phyloP scores from a whole-genome alignment of 2,888 invertebrate genomes.

The Drosophila anceps region DNA sequence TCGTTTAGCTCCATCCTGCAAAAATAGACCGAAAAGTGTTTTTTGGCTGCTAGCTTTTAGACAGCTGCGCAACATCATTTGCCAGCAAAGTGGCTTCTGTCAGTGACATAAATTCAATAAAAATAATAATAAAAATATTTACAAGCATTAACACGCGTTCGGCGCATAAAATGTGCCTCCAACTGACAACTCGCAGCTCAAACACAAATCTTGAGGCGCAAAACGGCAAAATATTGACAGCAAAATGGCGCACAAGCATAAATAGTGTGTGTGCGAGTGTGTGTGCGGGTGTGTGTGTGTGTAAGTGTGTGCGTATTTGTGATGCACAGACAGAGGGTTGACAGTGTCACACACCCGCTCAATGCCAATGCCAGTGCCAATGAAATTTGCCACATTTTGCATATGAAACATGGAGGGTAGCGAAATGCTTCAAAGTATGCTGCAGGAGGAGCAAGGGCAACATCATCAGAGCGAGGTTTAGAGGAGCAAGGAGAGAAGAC shows the following conservation, averaged over 20 bases:
- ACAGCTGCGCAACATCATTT: conserved; percentile 42
- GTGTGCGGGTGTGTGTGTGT: neutral
- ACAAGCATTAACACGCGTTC: conserved; percentile 81
- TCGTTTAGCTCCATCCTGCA: conserved; percentile 20
- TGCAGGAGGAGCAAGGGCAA: conserved; percentile 1
- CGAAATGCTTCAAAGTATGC: conserved; percentile 28
- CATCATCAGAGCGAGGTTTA: conserved; percentile 24
- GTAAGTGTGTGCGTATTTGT: neutral
- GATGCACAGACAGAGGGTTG: conserved; percentile 59
- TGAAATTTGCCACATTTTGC: conserved; percentile 70
- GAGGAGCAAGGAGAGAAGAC: conserved; percentile 1
- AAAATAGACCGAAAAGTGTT: conserved; percentile 11
- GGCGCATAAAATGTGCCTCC: conserved; percentile 52
- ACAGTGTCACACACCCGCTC: conserved; percentile 41
- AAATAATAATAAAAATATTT: conserved; percentile 84
- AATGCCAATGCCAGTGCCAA: conserved; percentile 57
- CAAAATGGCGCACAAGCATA: conserved; percentile 71
- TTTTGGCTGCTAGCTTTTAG: conserved; percentile 52
- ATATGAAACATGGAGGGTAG: conserved; percentile 49
- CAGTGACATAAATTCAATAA: conserved; percentile 78
- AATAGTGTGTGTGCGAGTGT: conserved; percentile 52
- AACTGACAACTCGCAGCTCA: conserved; percentile 26
- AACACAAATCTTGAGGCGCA: conserved; percentile 39
- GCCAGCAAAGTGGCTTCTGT: conserved; percentile 53
- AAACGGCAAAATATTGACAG: conserved; percentile 71